Conservation (phyloP, 2,888 invertebrate species). For the Steinernema hermaphroditum region DNA sequence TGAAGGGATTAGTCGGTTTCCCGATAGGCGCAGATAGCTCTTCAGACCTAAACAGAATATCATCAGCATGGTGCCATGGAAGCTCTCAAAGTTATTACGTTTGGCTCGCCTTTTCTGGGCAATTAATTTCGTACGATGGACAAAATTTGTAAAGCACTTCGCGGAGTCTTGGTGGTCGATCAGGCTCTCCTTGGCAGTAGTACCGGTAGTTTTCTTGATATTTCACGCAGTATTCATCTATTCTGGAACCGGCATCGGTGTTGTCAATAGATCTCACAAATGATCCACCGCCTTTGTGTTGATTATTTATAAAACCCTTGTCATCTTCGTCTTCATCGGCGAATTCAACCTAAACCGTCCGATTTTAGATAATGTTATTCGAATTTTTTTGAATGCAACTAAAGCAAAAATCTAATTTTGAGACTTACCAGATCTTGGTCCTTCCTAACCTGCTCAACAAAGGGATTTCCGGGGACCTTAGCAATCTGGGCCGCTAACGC, state of each 20-base stretch:
- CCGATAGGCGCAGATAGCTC: not conserved
- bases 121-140: constrained; percentile 49
- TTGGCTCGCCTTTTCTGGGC: constrained; percentile 44
- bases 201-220: constrained; percentile 56
- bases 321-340: constrained; percentile 18
- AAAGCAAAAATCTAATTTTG: not conserved
- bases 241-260: constrained; percentile 26
- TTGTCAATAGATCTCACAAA: constrained; percentile 19
- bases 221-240: constrained; percentile 49
- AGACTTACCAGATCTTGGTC: constrained; percentile 14
- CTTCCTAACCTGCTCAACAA: constrained; percentile 9
- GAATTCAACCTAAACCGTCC: constrained; percentile 22
- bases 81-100: not conserved
- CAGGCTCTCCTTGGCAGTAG: constrained; percentile 49
- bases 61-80: not conserved
- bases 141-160: constrained; percentile 52
- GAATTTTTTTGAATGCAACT: constrained; percentile 11
- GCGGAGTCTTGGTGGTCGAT: constrained; percentile 31
- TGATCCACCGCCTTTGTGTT: constrained; percentile 19
- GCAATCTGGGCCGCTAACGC: constrained; percentile 15
- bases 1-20: constrained; percentile 10
- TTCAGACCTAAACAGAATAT: constrained; percentile 6
- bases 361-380: too few species aligned
- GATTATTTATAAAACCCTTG: constrained; percentile 8
- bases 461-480: constrained; percentile 17